Evolutionary conservation across 2,797 vertebrate genomes (phyloP), one percentile per base, ranked within the genome.

Genomic region (Momotus momota): DNA sequence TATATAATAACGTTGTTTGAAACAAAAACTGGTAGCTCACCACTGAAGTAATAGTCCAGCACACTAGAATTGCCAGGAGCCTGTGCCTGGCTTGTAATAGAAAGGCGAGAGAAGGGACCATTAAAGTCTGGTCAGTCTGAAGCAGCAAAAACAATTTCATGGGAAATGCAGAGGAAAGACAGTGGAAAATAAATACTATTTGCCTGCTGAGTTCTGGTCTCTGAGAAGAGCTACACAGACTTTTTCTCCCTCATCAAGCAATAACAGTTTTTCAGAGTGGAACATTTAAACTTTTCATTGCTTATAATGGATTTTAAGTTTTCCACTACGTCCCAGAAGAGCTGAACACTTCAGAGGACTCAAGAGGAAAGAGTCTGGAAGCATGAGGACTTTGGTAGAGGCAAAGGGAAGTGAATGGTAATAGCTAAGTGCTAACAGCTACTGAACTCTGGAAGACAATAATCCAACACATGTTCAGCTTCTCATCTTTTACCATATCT

Each of bases 311-410:
- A 11, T 60, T 74, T 51, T 33, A 17, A 26, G 19, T 27, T 74
- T 85, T 29, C 12, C 29, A 85, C 7, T 19, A 16, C 3, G 5
- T 20, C 45, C 33, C 61, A 22, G 58, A 85, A 41, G 26, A 65
- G 45, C 27, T 49, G 31, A 85, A 41, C 13, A 0, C 22, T 67
- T 85, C 54, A 61, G 79, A 48, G 16, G 6, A 60, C 35, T 85
- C 27, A 20, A 57, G 48, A 81, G 6, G 3, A 66, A 66, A 83
- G 8, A 45, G 4, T 7, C 10, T 29, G 78, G 65, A 41, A 66
- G 18, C 2, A 0, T 0, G 15, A 3, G 1, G 13, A 19, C 6
- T 40, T 48, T 6, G 8, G 8, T 11, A 52, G 6, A n/a, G 15
- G 26, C 17, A 64, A 48, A 70, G 25, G 7, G 26, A 84, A 83